These are phyloP conservation scores for Empidonax alnorum DNA, from an alignment of 2,113 vertebrate genomes.

Conservation along the genomic window DNA sequence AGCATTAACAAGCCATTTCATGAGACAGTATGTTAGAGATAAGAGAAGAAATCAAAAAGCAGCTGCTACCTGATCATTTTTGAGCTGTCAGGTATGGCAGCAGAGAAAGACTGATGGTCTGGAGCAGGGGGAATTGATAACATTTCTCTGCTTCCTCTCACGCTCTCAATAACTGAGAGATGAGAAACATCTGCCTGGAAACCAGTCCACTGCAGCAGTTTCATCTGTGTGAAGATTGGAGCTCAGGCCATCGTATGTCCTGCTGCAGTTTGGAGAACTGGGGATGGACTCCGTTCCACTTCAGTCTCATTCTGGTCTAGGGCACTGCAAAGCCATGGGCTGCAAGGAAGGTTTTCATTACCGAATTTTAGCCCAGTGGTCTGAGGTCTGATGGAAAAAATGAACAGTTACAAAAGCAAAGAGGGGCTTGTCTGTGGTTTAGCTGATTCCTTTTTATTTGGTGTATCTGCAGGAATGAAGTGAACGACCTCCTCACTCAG, in stretches of 20 bases:
- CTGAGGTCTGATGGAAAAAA: slow-evolving; percentile 48
- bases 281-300: background rate
- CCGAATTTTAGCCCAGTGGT: background rate
- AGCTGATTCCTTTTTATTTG: slow-evolving; percentile 45
- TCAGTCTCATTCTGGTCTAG: background rate
- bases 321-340: background rate
- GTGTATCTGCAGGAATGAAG: slow-evolving; percentile 18
- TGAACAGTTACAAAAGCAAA: slow-evolving; percentile 31
- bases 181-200: background rate
- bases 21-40: slow-evolving; percentile 1
- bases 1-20: background rate
- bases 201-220: background rate
- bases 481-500: slow-evolving; percentile 30
- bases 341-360: slow-evolving; percentile 41
- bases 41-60: slow-evolving; percentile 55
- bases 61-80: slow-evolving; percentile 47
- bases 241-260: background rate
- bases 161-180: slow-evolving; percentile 2
- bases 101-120: slow-evolving; percentile 3
- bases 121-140: slow-evolving; percentile 33
- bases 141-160: slow-evolving; percentile 28
- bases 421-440: slow-evolving; percentile 39
- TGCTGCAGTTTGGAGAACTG: background rate
- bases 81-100: background rate
- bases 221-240: background rate